Percentiles rank a stretch among this genome's conserved stretches.
These are phyloP conservation scores for Lineus longissimus DNA, from an alignment of 1,140 invertebrate species.

Conservation along the genomic window DNA sequence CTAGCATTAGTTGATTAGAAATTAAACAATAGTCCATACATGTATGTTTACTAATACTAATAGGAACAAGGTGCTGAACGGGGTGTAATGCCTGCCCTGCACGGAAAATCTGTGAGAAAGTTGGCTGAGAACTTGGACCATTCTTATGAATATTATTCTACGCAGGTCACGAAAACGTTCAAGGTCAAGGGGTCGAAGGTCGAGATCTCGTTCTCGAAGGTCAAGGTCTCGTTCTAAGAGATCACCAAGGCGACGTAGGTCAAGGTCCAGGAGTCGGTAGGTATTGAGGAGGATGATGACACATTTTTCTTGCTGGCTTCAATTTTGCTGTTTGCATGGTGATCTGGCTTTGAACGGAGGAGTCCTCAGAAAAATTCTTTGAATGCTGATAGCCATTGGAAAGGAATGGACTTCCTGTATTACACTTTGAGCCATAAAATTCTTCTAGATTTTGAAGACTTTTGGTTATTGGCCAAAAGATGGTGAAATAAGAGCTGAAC, in stretches of 20 bases:
- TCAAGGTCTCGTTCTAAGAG: slow-evolving; percentile 23
- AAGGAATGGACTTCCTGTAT: too few species aligned
- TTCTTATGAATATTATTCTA: neutral
- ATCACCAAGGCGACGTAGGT: slow-evolving; percentile 22
- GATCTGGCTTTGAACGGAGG: neutral
- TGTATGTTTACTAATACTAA: too few species aligned
- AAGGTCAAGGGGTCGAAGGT: slow-evolving; percentile 29
- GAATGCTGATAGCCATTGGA: too few species aligned
- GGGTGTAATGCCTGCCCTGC: too few species aligned
- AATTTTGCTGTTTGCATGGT: neutral
- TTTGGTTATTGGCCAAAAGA: too few species aligned
- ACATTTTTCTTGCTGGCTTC: neutral
- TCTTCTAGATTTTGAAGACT: too few species aligned
- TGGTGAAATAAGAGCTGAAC: too few species aligned
- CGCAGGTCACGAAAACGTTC: slow-evolving; percentile 23
- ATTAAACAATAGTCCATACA: too few species aligned
- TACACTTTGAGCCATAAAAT: too few species aligned
- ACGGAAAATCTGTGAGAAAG: neutral
- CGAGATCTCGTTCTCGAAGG: slow-evolving; percentile 17
- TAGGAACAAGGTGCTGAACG: too few species aligned
- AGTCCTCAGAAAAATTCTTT: too few species aligned
- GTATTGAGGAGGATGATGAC: neutral
- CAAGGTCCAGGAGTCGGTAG: slow-evolving; percentile 17
- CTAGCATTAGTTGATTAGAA: too few species aligned
- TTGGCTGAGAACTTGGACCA: neutral